These are phyloP conservation scores for Elymnias hypermnestra DNA, from an alignment of 1,140 invertebrate genomes.

Conservation along the genomic window DNA sequence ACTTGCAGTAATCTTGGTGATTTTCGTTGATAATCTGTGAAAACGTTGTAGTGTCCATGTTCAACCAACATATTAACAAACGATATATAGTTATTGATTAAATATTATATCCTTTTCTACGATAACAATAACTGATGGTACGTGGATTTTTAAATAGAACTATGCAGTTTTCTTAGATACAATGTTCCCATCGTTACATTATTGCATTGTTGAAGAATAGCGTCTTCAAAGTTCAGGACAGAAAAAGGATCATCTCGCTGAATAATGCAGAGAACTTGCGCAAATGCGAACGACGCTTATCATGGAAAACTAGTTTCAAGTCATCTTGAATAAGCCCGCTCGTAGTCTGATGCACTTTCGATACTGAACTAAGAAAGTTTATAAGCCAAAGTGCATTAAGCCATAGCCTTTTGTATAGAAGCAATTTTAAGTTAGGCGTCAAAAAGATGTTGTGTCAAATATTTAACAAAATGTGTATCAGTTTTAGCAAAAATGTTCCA, in stretches of 20 bases:
- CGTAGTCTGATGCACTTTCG: conserved; percentile 15
- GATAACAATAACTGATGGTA: too few species aligned
- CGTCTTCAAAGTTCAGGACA: conserved; percentile 9
- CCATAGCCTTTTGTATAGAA: not conserved
- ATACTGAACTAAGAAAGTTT: conserved; percentile 7
- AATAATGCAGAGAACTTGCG: conserved; percentile 17
- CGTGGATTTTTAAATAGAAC: too few species aligned
- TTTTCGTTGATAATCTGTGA: too few species aligned
- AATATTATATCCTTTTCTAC: too few species aligned
- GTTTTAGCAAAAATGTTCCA: too few species aligned
- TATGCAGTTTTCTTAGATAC: too few species aligned
- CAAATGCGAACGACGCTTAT: conserved; percentile 21
- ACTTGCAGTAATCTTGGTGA: too few species aligned
- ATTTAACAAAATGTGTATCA: too few species aligned
- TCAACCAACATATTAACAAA: too few species aligned
- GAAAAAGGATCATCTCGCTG: conserved; percentile 19
- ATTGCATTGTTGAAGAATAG: not conserved
- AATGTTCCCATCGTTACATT: not conserved
- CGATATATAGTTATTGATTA: too few species aligned
- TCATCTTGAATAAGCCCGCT: conserved; percentile 17
- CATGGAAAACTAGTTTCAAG: conserved; percentile 19
- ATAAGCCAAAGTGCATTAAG: conserved; percentile 2
- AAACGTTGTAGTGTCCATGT: too few species aligned
- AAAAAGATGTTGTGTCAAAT: too few species aligned
- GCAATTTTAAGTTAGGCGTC: not conserved